Evolutionary conservation across 2,797 vertebrate species (phyloP).

Genomic region (Anguilla pacifica): DNA sequence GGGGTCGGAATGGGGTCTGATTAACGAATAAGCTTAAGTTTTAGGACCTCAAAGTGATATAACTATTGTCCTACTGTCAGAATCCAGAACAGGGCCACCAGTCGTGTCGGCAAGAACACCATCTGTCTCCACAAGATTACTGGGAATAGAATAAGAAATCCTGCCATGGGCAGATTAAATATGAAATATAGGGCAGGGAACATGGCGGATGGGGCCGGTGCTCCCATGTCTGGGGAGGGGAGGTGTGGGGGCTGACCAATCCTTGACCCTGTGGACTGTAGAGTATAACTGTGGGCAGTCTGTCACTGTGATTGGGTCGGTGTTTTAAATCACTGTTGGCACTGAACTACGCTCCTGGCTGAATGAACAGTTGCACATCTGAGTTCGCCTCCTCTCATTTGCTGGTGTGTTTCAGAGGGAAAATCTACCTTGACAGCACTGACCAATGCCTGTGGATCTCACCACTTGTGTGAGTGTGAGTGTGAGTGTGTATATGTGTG

Average conservation of each 20-base stretch:
- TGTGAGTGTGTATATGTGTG: neutral
- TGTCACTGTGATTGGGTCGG: neutral
- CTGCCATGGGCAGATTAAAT: slow-evolving; percentile 56
- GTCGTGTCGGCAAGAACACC: slow-evolving; percentile 56
- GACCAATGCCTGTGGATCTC: neutral
- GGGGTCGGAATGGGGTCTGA: neutral
- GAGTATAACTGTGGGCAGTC: neutral
- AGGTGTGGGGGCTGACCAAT: neutral
- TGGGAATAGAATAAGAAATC: slow-evolving; percentile 58
- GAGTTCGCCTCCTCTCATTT: slow-evolving; percentile 3
- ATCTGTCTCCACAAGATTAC: slow-evolving; percentile 82
- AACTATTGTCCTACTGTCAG: slow-evolving; percentile 29
- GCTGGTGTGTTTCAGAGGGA: neutral
- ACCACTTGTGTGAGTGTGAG: slow-evolving; percentile 1
- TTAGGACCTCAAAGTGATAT: slow-evolving; percentile 21
- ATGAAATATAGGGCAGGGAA: slow-evolving; percentile 48
- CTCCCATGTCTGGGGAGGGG: neutral
- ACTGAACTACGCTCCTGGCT: neutral
- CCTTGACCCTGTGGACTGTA: neutral
- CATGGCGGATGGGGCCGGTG: slow-evolving; percentile 12
- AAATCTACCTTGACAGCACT: neutral
- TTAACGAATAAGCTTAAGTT: neutral
- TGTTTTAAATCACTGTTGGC: slow-evolving; percentile 2
- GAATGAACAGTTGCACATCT: neutral
- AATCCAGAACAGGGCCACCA: slow-evolving; percentile 10